Evolutionary conservation across 2,797 vertebrate species (phyloP), one percentile per base, ranked within the genome.

Genomic region (Crax fasciolata): DNA sequence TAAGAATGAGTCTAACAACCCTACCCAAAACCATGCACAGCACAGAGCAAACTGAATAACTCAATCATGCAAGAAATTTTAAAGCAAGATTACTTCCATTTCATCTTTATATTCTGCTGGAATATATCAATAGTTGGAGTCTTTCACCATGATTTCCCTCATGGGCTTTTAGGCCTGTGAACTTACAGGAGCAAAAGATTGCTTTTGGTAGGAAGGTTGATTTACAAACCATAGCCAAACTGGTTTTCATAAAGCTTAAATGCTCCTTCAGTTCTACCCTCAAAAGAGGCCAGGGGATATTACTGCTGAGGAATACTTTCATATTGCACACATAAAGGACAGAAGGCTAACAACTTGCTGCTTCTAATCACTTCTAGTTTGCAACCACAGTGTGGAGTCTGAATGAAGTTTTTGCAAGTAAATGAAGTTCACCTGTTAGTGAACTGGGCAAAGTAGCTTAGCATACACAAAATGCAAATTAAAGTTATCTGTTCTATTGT

Each of bases 161-260:
- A 44, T 57, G 38, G 0, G 0, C 27, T 93, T 72, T n/a, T 75
- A 72, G 13, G 23, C 30, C 67, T 55, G 41, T 3, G 25, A 14
- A 62, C 30, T 4, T 5, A 73, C 2, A 84, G 28, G 14, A 73
- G 59, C 10, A 68, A 43, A 8, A 13, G 0, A 1, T 2, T 0
- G 2, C 3, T 66, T 81, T 79, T 49, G 62, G 15, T 18, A 59
- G 38, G 25, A 91, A 70, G 35, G 14, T 3, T 65, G 41, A 44
- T 38, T 52, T n/a, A 13, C 11, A 75, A 80, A 67, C 23, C 10
- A 38, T 89, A 78, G 28, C 4, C 19, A 55, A 78, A 75, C 14
- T 65, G 13, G 48, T 55, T 76, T 74, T 73, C 63, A 73, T 3
- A 27, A 58, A 48, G 23, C 9, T 89, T 46, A 70, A 73, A 84